Base-by-base conservation (phyloP, 2,113 vertebrate species). In the Ictalurus punctatus region DNA sequence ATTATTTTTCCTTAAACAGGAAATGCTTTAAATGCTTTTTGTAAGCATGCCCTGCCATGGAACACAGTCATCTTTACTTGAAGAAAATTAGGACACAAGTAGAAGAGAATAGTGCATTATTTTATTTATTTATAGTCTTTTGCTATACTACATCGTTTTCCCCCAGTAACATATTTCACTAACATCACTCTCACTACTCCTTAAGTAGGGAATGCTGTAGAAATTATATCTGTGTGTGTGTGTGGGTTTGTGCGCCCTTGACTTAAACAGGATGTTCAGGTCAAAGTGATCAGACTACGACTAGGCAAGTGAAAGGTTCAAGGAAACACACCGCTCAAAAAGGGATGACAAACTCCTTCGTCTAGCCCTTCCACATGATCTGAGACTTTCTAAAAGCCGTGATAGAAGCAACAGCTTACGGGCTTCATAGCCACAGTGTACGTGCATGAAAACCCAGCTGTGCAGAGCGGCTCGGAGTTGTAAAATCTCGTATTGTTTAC, bases 401-500 rank as follows among this genome's bases (percentile, higher is more conserved):
- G 4, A 37, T 5, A 82, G 56, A 23, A 37, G 19, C 30, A 56
- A 30, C 14, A 44, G 34, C 34, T 34, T 34, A 34, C 34, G 34
- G 0, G 34, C 34, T 34, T 34, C 0, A 34, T 34, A 34, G 34
- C 34, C 1, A 34, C 3, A 1, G 17, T n/a, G 21, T 10, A 65
- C 16, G 40, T 16, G 59, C 17, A 21, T 69, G 8, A 85, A 85
- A 52, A 54, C 27, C 63, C 27, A 67, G 52, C 69, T 83, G 59
- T n/a, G 19, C 79, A 21, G 80, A 79, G 34, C 52, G 67, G 44
- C 59, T 71, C 71, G 30, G 34, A 71, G 40, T 74, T 61, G 79
- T 54, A 48, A 86, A 88, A 88, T 88, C 48, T 83, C n/a, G 48
- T 73, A 17, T 83, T 88, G 88, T 90, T 91, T 91, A 91, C 78